Conservation (phyloP, 1,140 invertebrate species). For the Drosophila kurseongensis region DNA sequence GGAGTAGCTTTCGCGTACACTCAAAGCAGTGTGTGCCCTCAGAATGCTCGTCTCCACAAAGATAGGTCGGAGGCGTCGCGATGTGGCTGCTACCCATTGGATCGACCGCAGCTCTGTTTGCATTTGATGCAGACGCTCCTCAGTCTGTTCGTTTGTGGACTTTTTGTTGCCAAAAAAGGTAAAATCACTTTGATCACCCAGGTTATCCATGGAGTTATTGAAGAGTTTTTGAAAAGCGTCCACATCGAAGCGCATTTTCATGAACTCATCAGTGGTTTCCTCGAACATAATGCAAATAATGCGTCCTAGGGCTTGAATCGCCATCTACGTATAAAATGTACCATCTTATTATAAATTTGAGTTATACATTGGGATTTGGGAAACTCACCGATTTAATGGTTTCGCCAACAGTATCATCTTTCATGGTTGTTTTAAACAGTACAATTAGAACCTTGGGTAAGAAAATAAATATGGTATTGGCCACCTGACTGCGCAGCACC, state of each 20-base stretch:
- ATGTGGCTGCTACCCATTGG: slow-evolving; percentile 67
- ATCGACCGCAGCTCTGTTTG: slow-evolving; percentile 51
- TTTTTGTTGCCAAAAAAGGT: slow-evolving; percentile 55
- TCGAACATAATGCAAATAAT: slow-evolving; percentile 78
- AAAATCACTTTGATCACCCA: slow-evolving; percentile 15
- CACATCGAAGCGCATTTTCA: slow-evolving; percentile 56
- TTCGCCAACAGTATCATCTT: slow-evolving; percentile 75
- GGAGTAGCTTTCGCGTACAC: slow-evolving; percentile 57
- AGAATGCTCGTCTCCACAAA: slow-evolving; percentile 62
- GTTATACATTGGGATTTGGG: neutral
- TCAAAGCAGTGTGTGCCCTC: slow-evolving; percentile 49
- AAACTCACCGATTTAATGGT: slow-evolving; percentile 67
- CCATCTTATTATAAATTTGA: too few species aligned
- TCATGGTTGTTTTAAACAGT: slow-evolving; percentile 56
- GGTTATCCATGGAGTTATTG: neutral
- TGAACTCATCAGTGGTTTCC: slow-evolving; percentile 64
- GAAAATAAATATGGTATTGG: slow-evolving; percentile 73
- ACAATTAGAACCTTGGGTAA: slow-evolving; percentile 75
- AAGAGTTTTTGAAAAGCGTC: slow-evolving; percentile 60
- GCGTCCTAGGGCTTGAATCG: slow-evolving; percentile 71
- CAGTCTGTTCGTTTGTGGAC: slow-evolving; percentile 48
- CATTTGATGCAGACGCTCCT: slow-evolving; percentile 63
- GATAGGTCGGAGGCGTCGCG: slow-evolving; percentile 55
- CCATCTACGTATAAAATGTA: slow-evolving; percentile 33
- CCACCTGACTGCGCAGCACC: slow-evolving; percentile 77